Conservation (phyloP, 2,888 invertebrate species). For the Orchesellides sinensis region DNA sequence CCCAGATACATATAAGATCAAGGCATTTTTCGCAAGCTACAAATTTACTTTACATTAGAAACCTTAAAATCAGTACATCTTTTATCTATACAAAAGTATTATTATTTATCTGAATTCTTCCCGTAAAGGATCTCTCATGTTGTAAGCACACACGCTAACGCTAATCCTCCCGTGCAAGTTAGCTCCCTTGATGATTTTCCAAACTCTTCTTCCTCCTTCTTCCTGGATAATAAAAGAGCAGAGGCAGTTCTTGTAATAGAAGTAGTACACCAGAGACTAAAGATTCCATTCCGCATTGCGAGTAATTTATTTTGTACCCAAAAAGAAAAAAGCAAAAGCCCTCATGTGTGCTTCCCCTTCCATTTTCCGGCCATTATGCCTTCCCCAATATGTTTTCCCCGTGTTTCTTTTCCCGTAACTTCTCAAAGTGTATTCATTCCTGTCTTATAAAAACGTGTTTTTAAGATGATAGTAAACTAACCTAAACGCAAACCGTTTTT, state of each 20-base stretch:
- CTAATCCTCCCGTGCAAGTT: too few relatives aligned
- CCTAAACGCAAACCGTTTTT: not conserved
- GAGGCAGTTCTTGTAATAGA: slow-evolving; percentile 33
- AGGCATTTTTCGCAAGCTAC: too few relatives aligned
- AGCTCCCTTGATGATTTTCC: slow-evolving; percentile 29
- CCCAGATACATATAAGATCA: too few relatives aligned
- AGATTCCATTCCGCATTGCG: slow-evolving; percentile 56
- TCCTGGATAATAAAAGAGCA: slow-evolving; percentile 53
- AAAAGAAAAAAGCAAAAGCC: slow-evolving; percentile 58
- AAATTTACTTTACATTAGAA: too few relatives aligned
- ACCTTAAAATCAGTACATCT: too few relatives aligned
- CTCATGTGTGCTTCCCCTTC: slow-evolving; percentile 67
- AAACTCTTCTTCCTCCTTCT: too few relatives aligned
- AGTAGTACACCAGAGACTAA: slow-evolving; percentile 35
- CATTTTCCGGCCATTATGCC: slow-evolving; percentile 69
- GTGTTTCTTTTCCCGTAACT: not conserved
- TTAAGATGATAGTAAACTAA: not conserved
- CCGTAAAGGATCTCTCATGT: too few relatives aligned
- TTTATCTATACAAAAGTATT: too few relatives aligned
- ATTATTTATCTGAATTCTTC: too few relatives aligned
- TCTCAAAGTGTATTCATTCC: not conserved
- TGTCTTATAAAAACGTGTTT: not conserved
- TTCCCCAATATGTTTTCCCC: slow-evolving; percentile 1
- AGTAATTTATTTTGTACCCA: slow-evolving; percentile 64
- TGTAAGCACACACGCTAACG: too few relatives aligned